Evolutionary conservation across 2,797 vertebrate genomes (phyloP).

Genomic region (Halcyon smyrnensis): DNA sequence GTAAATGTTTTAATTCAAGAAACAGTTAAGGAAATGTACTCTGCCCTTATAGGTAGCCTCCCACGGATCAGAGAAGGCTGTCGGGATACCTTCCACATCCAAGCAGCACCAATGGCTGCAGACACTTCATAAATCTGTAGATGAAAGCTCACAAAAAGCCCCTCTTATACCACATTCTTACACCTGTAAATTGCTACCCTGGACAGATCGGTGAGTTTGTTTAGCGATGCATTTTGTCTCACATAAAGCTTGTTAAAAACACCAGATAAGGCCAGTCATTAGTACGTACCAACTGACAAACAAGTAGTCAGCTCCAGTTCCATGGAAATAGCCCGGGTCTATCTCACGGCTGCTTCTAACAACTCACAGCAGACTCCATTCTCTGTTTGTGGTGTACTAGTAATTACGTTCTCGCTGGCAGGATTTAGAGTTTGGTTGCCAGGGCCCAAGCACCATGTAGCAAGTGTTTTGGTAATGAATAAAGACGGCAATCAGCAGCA

Average conservation of each 20-base stretch:
- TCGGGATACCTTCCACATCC: not conserved
- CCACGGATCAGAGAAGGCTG: not conserved
- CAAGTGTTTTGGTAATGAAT: slow-evolving; percentile 76
- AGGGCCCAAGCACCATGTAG: slow-evolving; percentile 65
- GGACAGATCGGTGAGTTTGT: not conserved
- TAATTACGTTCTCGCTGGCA: slow-evolving; percentile 69
- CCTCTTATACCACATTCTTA: not conserved
- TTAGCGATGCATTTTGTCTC: not conserved
- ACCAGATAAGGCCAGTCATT: not conserved
- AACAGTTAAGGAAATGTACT: not conserved
- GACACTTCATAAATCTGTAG: not conserved
- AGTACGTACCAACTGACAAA: not conserved
- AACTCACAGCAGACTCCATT: slow-evolving; percentile 58
- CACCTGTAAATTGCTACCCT: not conserved
- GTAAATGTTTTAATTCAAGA: not conserved
- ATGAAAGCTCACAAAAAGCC: not conserved
- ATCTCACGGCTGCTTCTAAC: slow-evolving; percentile 32
- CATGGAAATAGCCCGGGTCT: not conserved
- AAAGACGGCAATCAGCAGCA: slow-evolving; percentile 73
- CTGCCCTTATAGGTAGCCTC: not conserved
- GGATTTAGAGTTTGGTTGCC: slow-evolving; percentile 59
- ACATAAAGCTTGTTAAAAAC: not conserved
- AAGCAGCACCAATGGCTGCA: not conserved
- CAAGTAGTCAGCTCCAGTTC: not conserved
- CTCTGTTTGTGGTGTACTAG: slow-evolving; percentile 62